phyloP scores from a whole-genome alignment of 2,888 invertebrate species.

The Drosophila ustulata region DNA sequence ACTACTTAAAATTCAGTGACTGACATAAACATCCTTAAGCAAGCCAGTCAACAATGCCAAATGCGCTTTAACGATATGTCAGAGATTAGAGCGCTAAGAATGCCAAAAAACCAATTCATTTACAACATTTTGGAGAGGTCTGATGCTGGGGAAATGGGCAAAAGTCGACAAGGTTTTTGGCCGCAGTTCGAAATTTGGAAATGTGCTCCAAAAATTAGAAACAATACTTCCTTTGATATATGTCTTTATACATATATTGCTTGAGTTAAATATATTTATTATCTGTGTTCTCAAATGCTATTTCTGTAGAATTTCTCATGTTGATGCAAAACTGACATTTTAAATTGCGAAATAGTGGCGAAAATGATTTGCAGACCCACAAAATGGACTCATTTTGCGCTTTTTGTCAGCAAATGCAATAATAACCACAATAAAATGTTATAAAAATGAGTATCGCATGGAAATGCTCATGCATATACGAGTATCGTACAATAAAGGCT shows the following conservation, averaged over 20 bases:
- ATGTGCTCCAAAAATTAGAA: not conserved
- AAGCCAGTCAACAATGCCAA: constrained; percentile 67
- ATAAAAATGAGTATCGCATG: constrained; percentile 55
- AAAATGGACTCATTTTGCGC: constrained; percentile 21
- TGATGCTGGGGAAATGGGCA: not conserved
- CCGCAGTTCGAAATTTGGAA: constrained; percentile 6
- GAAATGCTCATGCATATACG: constrained; percentile 27
- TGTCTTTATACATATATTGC: no score
- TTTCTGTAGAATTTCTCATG: not conserved
- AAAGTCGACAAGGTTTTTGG: constrained; percentile 16
- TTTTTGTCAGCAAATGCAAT: constrained; percentile 65
- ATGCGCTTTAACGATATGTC: constrained; percentile 77
- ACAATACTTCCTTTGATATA: no score
- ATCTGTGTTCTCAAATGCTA: not conserved
- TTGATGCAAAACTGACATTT: no score
- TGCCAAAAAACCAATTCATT: constrained; percentile 67
- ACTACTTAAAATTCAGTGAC: constrained; percentile 78
- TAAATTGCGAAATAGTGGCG: not conserved
- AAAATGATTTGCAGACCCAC: constrained; percentile 17
- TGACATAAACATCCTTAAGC: constrained; percentile 77
- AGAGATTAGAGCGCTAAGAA: constrained; percentile 66
- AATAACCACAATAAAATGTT: constrained; percentile 73
- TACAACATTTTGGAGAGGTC: constrained; percentile 29
- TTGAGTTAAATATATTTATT: not conserved
- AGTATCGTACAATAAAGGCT: constrained; percentile 53